phyloP scores from a whole-genome alignment of 2,888 invertebrate genomes.

The Orthonychiurus folsomi region DNA sequence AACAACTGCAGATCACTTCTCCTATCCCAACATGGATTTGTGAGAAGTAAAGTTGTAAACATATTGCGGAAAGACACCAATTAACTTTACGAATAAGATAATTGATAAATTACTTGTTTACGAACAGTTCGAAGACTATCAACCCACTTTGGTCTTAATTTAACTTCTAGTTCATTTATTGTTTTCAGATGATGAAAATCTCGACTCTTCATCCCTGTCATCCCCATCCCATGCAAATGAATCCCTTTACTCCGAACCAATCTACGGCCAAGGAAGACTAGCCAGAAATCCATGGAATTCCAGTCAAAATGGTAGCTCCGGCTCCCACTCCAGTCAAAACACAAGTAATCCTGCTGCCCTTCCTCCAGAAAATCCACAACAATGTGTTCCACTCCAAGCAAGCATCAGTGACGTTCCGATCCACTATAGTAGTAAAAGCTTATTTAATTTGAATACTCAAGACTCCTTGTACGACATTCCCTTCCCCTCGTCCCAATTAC shows the following conservation, averaged over 20 bases:
- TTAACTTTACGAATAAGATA: too few relatives aligned
- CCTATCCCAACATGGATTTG: too few relatives aligned
- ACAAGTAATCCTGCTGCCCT: not conserved
- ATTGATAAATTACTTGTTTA: too few relatives aligned
- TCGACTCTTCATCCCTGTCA: not conserved
- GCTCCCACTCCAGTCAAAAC: conserved; percentile 1
- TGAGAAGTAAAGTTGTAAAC: too few relatives aligned
- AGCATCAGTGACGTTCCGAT: too few relatives aligned
- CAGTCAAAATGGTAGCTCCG: not conserved
- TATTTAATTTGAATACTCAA: not conserved
- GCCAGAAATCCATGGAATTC: not conserved
- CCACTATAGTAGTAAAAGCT: too few relatives aligned
- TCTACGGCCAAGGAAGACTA: conserved; percentile 21
- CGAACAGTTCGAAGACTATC: too few relatives aligned
- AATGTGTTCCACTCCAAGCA: too few relatives aligned
- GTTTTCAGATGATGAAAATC: not conserved
- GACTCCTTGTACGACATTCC: not conserved
- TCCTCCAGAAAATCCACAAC: not conserved
- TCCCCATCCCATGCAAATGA: conserved; percentile 18
- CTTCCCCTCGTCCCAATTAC: not conserved
- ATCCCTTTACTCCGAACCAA: conserved; percentile 37
- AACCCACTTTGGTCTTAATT: too few relatives aligned
- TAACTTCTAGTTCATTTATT: too few relatives aligned
- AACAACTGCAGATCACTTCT: too few relatives aligned
- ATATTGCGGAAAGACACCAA: too few relatives aligned